Evolutionary conservation across 2,888 invertebrate species (phyloP), one percentile per base, ranked within the genome.

Genomic region (Acanthoscelides obtectus): DNA sequence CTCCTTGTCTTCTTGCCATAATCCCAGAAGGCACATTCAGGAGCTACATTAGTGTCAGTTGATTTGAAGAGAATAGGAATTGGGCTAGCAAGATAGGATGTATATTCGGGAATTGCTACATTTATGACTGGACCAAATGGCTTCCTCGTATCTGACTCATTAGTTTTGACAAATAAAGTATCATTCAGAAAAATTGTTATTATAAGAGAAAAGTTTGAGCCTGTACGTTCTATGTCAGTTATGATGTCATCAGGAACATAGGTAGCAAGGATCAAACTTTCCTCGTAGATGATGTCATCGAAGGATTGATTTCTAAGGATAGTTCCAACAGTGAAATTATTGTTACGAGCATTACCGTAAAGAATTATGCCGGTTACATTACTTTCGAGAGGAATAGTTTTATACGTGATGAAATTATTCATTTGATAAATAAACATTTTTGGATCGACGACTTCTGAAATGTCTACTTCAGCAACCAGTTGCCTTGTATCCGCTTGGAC

Each of bases 21-120:
- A 70, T 88, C 84, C 90, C 90, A 90, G 82, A 84, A 89, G 0
- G 86, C 89, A 76, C 90, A 90, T 73, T 83, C 79, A 8, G 72
- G 75, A 75, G 81, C 77, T 2, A 77, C 76, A n/a, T 84, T 73
- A 0, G 87, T 86, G 0, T n/a, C 20, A 22, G 68, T 80, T 81
- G 71, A 87, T 81, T 78, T 87, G 84, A 80, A 89, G 84, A 90
- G 78, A 19, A 92, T 79, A 0, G 89, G 88, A 67, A 92, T 81
- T 0, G 88, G 85, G 77, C 86, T 83, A 68, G 88, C 84, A 21
- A 91, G 84, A 81, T 89, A 88, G 0, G 86, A 84, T 20, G 86
- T 86, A 71, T 79, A 89, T 0, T 89, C 89, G 1, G 91, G 90
- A 74, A 91, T 87, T 0, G 88, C 86, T 21, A 92, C 84, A 69